Conservation (phyloP, 2,797 vertebrate genomes). For the Phoebastria nigripes region DNA sequence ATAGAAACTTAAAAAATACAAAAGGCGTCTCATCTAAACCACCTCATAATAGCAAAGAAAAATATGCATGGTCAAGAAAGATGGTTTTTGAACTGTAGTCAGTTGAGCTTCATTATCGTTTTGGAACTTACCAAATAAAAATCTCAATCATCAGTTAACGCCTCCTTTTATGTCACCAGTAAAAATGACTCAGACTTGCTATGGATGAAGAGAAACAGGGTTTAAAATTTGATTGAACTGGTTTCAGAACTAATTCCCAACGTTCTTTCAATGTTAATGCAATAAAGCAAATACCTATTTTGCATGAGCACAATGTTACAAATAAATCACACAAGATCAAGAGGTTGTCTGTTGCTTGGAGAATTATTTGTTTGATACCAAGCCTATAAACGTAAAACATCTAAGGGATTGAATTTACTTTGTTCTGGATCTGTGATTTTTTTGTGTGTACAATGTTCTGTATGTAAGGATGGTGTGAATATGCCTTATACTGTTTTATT, state of each 20-base stretch:
- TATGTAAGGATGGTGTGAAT: conserved; percentile 77
- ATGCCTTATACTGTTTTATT: conserved; percentile 74
- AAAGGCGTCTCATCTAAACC: conserved; percentile 43
- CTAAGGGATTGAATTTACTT: conserved; percentile 64
- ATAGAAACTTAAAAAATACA: not conserved
- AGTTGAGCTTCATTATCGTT: conserved; percentile 52
- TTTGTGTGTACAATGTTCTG: conserved; percentile 74
- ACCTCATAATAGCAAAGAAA: conserved; percentile 58
- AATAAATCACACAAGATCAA: conserved; percentile 72
- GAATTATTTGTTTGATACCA: conserved; percentile 66
- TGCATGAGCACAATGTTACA: conserved; percentile 79
- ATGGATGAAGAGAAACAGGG: conserved; percentile 59
- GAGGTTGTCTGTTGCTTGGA: conserved; percentile 70
- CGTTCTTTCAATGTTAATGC: conserved; percentile 71
- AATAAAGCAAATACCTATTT: conserved; percentile 77
- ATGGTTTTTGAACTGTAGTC: conserved; percentile 51
- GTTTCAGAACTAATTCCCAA: conserved; percentile 57
- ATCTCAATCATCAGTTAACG: conserved; percentile 32
- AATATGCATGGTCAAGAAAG: conserved; percentile 74
- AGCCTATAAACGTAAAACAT: conserved; percentile 62
- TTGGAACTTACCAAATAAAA: conserved; percentile 45
- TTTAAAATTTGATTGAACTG: conserved; percentile 49
- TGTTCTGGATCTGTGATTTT: conserved; percentile 72
- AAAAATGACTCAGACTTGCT: conserved; percentile 54
- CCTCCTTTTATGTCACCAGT: conserved; percentile 45